Base-by-base conservation (phyloP, 92 coral and sea anemone species). In the Porites rus region DNA sequence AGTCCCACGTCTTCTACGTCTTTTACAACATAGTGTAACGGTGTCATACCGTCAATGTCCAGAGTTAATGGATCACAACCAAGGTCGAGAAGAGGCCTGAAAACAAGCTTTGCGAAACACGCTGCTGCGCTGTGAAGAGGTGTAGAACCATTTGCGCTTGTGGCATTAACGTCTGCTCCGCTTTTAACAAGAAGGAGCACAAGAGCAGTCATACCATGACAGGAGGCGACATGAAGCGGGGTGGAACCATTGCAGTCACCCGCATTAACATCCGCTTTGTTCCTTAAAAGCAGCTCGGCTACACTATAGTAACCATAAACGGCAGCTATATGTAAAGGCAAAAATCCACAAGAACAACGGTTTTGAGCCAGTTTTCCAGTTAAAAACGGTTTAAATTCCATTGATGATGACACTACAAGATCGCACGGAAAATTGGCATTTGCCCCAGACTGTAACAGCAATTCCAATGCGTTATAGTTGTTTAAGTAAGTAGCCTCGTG, bases 51-150 rank as follows among this genome's bases (percentile, higher is more conserved):
- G 0, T 79, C 25, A 14, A 17, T 65, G 1, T 90, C 93, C 0
- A 12, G 75, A 10, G 78, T 13, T 4, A 28, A 2, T 9, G 21
- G 66, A 63, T 90, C 56, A 25, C 87, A 28, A 0, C 90, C 93
- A 13, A 80, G 38, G 9, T 79, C 50, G 0, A 90, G 2, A 62
- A 90, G 66, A 7, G 83, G 79, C 38, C 61, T 60, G 9, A 89
- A 46, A 4, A 60, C 67, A 8, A 28, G 64, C 4, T 77, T 78
- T 0, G 93, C 82, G 10, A 65, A 61, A 11, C 93, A 85, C 0
- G 69, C 10, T 1, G 93, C 93, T 7, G 93, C 93, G 12, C 93
- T 90, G 60, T 90, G 93, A 59, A 90, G 82, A 14, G 93, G 93
- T 4, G 93, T 90, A 0, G 93, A 90, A 1, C 93, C 90, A 12